Percentiles rank a stretch among this genome's conserved stretches.
Evolutionary conservation across 2,888 invertebrate species (phyloP).

Genomic region (Harpagoxenus sublaevis): DNA sequence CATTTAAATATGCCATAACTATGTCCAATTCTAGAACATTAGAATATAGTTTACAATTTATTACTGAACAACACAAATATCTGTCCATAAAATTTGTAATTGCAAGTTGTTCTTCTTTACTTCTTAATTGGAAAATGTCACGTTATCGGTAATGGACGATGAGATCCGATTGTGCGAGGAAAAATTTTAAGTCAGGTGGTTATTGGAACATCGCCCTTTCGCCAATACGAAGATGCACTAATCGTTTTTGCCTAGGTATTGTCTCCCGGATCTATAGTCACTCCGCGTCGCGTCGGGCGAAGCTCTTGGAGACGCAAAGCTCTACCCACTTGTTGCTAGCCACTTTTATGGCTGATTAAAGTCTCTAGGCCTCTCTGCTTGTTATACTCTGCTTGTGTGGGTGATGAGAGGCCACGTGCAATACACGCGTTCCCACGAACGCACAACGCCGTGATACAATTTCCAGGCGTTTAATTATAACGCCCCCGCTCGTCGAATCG

Average conservation of each 20-base stretch:
- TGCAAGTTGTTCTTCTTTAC: background rate
- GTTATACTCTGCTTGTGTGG: constrained; percentile 24
- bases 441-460: constrained; percentile 41
- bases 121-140: background rate
- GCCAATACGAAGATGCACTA: constrained; percentile 4
- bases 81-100: background rate
- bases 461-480: constrained; percentile 51
- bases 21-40: background rate
- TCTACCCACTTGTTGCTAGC: constrained; percentile 71
- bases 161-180: background rate
- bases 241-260: constrained; percentile 30
- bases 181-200: background rate
- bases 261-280: constrained; percentile 45
- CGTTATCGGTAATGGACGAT: background rate
- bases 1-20: background rate
- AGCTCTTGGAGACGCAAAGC: constrained; percentile 59
- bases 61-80: background rate
- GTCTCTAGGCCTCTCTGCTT: constrained; percentile 54
- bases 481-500: constrained; percentile 11
- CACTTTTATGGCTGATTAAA: constrained; percentile 66
- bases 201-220: background rate
- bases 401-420: constrained; percentile 33
- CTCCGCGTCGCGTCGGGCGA: background rate
- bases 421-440: constrained; percentile 37
- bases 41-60: background rate